Evolutionary conservation across 2,797 vertebrate species (phyloP).

Genomic region (Neopelma chrysocephalum): DNA sequence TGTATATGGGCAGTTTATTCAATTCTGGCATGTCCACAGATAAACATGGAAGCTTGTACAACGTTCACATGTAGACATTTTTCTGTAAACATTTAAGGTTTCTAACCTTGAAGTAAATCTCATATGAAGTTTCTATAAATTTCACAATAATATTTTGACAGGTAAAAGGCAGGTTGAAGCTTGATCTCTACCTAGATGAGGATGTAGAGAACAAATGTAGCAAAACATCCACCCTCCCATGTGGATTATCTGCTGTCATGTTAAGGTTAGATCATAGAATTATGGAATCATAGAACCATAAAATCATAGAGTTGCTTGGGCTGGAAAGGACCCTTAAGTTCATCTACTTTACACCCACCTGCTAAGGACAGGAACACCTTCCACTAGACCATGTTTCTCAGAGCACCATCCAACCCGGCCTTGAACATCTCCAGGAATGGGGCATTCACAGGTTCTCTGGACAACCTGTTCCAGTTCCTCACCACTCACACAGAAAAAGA

Average conservation of each 20-base stretch:
- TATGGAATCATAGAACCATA: not conserved
- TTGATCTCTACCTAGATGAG: not conserved
- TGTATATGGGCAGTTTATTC: too few species aligned
- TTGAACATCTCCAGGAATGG: not conserved
- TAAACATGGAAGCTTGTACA: too few species aligned
- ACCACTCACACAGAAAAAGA: not conserved
- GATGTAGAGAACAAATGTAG: not conserved
- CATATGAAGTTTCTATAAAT: too few species aligned
- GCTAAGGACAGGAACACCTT: not conserved
- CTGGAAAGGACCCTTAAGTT: not conserved
- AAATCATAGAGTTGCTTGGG: not conserved
- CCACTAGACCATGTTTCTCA: not conserved
- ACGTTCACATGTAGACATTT: too few species aligned
- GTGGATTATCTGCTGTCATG: not conserved
- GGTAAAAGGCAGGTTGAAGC: too few species aligned
- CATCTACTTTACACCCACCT: fast-evolving
- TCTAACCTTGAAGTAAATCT: too few species aligned
- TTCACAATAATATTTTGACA: too few species aligned
- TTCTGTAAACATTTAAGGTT: too few species aligned
- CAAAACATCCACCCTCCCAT: not conserved
- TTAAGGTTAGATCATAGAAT: not conserved
- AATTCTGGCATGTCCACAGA: too few species aligned
- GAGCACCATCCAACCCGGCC: not conserved
- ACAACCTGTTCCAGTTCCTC: not conserved
- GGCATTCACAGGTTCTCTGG: not conserved